Evolutionary conservation across 2,797 vertebrate genomes (phyloP), one percentile per base, ranked within the genome.

Genomic region (Notamacropus eugenii): DNA sequence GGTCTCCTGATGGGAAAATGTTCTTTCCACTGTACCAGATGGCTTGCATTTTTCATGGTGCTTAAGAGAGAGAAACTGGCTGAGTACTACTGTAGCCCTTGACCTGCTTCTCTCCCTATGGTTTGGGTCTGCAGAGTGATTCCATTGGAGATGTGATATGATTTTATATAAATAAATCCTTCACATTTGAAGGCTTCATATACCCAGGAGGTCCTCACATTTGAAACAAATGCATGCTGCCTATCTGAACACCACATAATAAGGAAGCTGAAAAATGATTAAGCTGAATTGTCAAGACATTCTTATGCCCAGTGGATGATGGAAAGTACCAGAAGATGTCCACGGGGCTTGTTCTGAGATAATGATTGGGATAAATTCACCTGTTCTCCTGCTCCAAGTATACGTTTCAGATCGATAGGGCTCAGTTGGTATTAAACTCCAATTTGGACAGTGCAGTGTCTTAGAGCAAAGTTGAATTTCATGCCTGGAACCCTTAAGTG

Each of bases 351-450:
- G 93, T 94, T 92, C 93, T 54, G 93, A 91, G 74, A 55, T 95
- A 92, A 93, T 56, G 92, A 94, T 94, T 93, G 50, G 95, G 96
- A 97, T 96, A 97, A 95, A 98, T 96, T 93, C 95, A 95, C 74
- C 74, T 82, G 40, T 96, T 92, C 90, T 4, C 29, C 92, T 57
- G 95, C 94, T 1, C 0, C 62, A 96, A 96, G 92, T 2, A 54
- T 57, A 56, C 96, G 92, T 90, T 97, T 97, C 67, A 0, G 0
- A n/a, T 97, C 95, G 57, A 97, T 98, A 93, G 91, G 82, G 55
- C 91, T 54, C 0, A 0, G 74, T 40, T 55, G 95, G 67, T 96
- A 96, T 96, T 97, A 94, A 97, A 67, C 58, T 94, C 46, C 50
- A 12, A 54, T 95, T 92, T 62, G n/a, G 0, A 55, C 91, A 95